These are phyloP conservation scores for Tetrao urogallus DNA, from an alignment of 2,113 vertebrate species.

Conservation along the genomic window DNA sequence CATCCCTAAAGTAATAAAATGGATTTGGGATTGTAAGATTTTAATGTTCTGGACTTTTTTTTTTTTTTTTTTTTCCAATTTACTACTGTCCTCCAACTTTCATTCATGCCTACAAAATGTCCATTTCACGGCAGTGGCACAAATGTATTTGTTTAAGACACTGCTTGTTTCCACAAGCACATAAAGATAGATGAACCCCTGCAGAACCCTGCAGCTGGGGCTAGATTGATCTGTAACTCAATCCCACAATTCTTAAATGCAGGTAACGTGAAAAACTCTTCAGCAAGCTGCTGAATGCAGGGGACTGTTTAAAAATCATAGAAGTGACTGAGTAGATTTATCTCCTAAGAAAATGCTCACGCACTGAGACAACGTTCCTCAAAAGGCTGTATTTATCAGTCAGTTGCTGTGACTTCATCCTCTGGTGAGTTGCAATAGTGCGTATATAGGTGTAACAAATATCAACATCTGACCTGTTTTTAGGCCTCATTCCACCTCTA, in stretches of 20 bases:
- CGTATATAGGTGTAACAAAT: neutral
- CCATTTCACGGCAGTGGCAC: neutral
- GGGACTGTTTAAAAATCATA: slow-evolving; percentile 23
- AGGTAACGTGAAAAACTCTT: slow-evolving; percentile 26
- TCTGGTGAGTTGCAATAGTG: neutral
- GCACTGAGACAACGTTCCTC: neutral
- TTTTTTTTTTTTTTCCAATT: neutral
- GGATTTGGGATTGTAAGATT: neutral
- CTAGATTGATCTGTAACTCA: slow-evolving; percentile 36
- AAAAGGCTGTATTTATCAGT: neutral
- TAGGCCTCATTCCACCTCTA: neutral
- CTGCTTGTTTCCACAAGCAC: neutral
- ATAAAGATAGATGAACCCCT: neutral
- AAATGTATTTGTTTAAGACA: neutral
- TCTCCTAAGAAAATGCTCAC: neutral
- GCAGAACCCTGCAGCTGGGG: slow-evolving; percentile 20
- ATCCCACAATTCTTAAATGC: slow-evolving; percentile 33
- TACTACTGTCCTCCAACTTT: neutral
- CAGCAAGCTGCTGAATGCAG: slow-evolving; percentile 31
- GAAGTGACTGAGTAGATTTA: slow-evolving; percentile 14
- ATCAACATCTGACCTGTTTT: neutral
- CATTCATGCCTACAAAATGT: neutral
- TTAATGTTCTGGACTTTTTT: neutral
- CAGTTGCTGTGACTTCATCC: neutral
- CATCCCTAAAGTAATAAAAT: neutral